Conservation (phyloP, 2,797 vertebrate genomes). For the Scolopax bukidnonensis region DNA sequence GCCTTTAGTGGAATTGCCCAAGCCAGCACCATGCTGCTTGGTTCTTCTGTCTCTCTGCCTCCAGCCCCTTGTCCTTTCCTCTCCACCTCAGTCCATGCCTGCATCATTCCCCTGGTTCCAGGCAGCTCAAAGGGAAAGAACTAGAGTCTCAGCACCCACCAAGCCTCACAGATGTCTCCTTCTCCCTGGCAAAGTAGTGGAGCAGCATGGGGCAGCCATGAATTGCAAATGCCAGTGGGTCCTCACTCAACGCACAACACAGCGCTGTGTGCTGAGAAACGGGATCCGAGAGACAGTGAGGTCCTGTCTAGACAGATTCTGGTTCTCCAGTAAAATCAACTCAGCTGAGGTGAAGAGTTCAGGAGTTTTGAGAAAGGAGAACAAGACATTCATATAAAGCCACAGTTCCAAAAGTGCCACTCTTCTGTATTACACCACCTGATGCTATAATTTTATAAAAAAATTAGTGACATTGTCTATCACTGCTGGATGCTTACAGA, state of each 20-base stretch:
- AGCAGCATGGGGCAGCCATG: neutral
- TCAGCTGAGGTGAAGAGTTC: neutral
- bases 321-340: neutral
- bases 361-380: neutral
- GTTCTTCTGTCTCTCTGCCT: neutral
- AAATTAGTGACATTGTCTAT: neutral
- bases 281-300: neutral
- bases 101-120: neutral
- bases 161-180: neutral
- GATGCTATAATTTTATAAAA: neutral
- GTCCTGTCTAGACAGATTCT: neutral
- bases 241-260: rapidly evolving
- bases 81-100: neutral
- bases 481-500: neutral
- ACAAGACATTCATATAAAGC: neutral
- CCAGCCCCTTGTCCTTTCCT: neutral
- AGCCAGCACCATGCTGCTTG: neutral
- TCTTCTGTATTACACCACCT: neutral
- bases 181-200: neutral
- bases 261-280: neutral
- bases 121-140: neutral
- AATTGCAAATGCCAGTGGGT: neutral
- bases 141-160: rapidly evolving
- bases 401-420: neutral
- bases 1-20: neutral